Percentiles rank a stretch among this genome's conserved stretches.
Conservation (phyloP, 2,113 vertebrate genomes). For the Amphilophus citrinellus region DNA sequence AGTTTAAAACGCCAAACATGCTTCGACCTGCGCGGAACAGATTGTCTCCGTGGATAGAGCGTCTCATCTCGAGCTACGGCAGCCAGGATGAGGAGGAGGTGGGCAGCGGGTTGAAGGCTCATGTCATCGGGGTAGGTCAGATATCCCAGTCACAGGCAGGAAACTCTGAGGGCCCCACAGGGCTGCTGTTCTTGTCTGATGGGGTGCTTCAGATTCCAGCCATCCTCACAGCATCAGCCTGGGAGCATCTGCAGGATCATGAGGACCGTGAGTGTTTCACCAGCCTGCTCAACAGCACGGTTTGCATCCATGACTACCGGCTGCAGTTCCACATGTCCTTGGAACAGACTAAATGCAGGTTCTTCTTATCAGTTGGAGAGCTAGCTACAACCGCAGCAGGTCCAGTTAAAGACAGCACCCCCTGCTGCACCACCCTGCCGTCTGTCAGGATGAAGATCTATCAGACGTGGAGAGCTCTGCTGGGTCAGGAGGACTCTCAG, state of each 20-base stretch:
- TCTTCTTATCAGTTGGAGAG: slow-evolving; percentile 55
- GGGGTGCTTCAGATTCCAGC: slow-evolving; percentile 65
- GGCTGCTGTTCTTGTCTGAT: slow-evolving; percentile 70
- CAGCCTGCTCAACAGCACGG: slow-evolving; percentile 57
- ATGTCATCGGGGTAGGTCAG: slow-evolving; percentile 55
- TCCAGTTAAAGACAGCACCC: neutral
- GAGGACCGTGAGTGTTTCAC: slow-evolving; percentile 61
- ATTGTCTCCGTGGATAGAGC: slow-evolving; percentile 67
- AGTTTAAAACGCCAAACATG: slow-evolving; percentile 36
- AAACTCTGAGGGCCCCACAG: neutral
- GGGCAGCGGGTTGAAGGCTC: slow-evolving; percentile 46
- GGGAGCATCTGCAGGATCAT: slow-evolving; percentile 62
- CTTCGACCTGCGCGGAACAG: neutral
- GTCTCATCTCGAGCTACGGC: slow-evolving; percentile 48
- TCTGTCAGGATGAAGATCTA: slow-evolving; percentile 55
- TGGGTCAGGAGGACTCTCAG: slow-evolving; percentile 33
- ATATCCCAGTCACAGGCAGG: slow-evolving; percentile 59
- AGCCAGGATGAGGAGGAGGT: neutral
- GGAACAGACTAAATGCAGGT: slow-evolving; percentile 46
- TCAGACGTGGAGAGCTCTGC: slow-evolving; percentile 42
- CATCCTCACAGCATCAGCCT: slow-evolving; percentile 59
- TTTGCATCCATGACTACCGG: slow-evolving; percentile 43
- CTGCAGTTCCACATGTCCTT: slow-evolving; percentile 54
- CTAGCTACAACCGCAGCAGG: slow-evolving; percentile 31
- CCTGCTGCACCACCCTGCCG: slow-evolving; percentile 43